Evolutionary conservation across 2,113 vertebrate species (phyloP).

Genomic region (Chionodraco myersi): DNA sequence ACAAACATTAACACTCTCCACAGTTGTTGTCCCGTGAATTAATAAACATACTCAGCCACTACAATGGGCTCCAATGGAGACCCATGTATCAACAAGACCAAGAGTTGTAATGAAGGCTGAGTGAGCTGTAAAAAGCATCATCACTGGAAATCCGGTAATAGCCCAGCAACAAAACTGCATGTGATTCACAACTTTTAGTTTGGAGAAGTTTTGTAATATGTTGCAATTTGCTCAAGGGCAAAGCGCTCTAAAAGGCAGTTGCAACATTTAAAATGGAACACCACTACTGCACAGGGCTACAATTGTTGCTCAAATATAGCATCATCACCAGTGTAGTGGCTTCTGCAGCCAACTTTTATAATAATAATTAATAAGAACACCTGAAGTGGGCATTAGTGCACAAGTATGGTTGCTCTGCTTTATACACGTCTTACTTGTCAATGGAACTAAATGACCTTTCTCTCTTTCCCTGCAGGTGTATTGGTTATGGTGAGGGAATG

Average conservation of each 20-base stretch:
- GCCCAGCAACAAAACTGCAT: neutral
- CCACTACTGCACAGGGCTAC: neutral
- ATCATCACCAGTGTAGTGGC: neutral
- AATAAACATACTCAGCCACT: too few relatives aligned
- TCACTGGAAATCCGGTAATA: neutral
- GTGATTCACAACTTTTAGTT: neutral
- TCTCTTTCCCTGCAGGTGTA: constrained; percentile 44
- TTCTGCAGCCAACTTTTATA: neutral
- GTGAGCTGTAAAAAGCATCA: neutral
- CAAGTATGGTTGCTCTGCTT: neutral
- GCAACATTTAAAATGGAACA: neutral
- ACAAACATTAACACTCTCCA: too few relatives aligned
- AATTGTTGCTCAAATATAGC: neutral
- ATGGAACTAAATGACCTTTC: constrained; percentile 10
- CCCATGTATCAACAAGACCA: too few relatives aligned
- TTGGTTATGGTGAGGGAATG: constrained; percentile 7
- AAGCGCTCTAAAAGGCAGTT: too few relatives aligned
- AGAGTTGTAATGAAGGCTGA: too few relatives aligned
- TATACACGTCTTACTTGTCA: neutral
- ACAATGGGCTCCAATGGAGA: too few relatives aligned
- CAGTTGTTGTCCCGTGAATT: too few relatives aligned
- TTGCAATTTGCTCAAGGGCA: neutral
- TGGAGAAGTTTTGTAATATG: neutral
- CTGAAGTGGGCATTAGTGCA: too few relatives aligned
- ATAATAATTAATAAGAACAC: too few relatives aligned